Base-by-base conservation (phyloP, 2,888 invertebrate species). In the Lasioglossum villosulum region DNA sequence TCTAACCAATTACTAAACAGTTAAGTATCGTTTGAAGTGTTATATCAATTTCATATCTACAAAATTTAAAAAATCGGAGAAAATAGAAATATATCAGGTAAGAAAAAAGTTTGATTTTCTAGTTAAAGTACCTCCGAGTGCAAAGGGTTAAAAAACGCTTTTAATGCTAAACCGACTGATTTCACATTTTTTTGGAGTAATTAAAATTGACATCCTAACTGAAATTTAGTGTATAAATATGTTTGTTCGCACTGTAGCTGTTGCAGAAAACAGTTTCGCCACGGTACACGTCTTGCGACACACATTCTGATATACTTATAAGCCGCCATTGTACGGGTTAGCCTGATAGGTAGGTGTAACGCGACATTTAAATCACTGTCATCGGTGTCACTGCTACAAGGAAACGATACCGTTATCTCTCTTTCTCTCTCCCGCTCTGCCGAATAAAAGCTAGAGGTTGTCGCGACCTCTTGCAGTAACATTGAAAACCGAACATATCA, bases 361-460 rank as follows among this genome's bases (percentile, higher is more conserved):
- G 59, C 75, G 81, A 86, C 84, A 84, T 82, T 86, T 83, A 75
- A 81, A 86, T 86, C 86, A 59, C 70, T 81, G 80, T 56, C 78
- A 76, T 74, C 73, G 75, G 76, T 83, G 87, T 77, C 87, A 75
- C 70, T 52, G 87, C 75, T 52, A 83, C 87, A 82, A 84, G 87
- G 87, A 87, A 84, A 68, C 77, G 10, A 82, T 88, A 88, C 87
- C 87, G 87, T 88, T 88, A 88, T 77, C 27, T 56, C 56, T 56
- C 4, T 12, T 14, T 59, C 27, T 59, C 14, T 59, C 59, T 59
- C 5, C 5, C 14, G 48, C 79, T 78, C 78, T 78, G 82, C 71
- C 82, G 87, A 83, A 87, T 87, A 52, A 52, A 84, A 87, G 75
- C 79, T 63, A 72, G 27, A 16, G 59, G 19, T 66, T 48, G 56